phyloP scores from a whole-genome alignment of 2,113 vertebrate species.

The Mionectes macconnelli region DNA sequence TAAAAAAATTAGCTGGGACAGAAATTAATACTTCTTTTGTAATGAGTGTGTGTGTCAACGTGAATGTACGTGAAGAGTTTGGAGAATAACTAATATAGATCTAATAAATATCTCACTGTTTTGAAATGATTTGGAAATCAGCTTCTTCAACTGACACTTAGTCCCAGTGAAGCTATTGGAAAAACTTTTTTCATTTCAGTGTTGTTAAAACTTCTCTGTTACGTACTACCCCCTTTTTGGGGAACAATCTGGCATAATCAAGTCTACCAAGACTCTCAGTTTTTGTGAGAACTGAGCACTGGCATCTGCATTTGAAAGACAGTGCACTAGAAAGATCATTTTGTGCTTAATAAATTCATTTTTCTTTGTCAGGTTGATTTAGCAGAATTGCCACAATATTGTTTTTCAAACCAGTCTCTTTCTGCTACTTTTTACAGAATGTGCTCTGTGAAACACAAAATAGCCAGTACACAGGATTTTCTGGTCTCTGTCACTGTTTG shows the following conservation, averaged over 20 bases:
- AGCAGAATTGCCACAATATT: background rate
- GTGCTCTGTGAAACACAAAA: slow-evolving; percentile 31
- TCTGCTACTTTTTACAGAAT: slow-evolving; percentile 25
- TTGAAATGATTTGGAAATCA: background rate
- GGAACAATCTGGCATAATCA: background rate
- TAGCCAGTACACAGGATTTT: slow-evolving; percentile 34
- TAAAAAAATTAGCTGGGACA: background rate
- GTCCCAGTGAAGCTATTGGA: background rate
- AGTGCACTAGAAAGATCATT: background rate
- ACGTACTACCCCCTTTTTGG: background rate
- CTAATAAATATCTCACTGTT: background rate
- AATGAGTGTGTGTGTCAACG: background rate
- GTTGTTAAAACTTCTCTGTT: background rate
- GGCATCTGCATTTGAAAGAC: background rate
- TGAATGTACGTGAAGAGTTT: background rate
- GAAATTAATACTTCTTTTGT: background rate
- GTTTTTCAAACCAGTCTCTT: background rate
- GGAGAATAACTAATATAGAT: background rate
- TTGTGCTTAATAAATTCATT: background rate
- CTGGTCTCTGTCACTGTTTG: slow-evolving; percentile 35
- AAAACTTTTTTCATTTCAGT: background rate
- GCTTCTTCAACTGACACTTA: background rate
- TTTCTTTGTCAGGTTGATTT: background rate
- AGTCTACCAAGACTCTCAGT: background rate
- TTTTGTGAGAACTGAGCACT: background rate